phyloP scores from a whole-genome alignment of 2,888 invertebrate genomes.

The Empis livida region DNA sequence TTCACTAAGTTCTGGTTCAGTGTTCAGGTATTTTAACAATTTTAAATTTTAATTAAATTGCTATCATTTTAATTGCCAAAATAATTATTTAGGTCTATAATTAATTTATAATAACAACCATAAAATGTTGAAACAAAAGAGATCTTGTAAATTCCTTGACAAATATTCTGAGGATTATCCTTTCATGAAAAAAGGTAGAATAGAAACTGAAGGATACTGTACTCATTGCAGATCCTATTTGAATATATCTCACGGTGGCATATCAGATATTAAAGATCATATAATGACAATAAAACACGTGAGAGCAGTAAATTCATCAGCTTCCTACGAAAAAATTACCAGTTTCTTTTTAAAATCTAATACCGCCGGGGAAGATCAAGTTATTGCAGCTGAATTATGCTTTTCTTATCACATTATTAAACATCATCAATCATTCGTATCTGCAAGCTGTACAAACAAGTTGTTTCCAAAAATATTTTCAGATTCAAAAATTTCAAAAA shows the following conservation, averaged over 20 bases:
- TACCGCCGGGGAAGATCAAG: neutral
- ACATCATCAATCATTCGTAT: neutral
- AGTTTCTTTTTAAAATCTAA: neutral
- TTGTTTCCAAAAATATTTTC: neutral
- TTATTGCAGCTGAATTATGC: neutral
- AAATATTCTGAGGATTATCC: neutral
- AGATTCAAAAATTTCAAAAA: neutral
- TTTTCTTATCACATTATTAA: neutral
- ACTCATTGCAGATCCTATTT: neutral
- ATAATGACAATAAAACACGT: conserved; percentile 1
- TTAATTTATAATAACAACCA: too few species aligned
- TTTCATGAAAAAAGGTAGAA: conserved; percentile 3
- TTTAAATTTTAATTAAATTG: too few species aligned
- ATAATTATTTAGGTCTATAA: too few species aligned
- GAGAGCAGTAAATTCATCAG: neutral
- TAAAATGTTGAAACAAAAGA: neutral
- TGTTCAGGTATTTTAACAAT: too few species aligned
- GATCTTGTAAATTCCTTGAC: neutral
- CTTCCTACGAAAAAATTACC: neutral
- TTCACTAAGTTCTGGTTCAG: too few species aligned
- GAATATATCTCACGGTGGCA: conserved; percentile 1
- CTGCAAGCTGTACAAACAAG: neutral
- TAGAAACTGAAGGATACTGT: conserved; percentile 1
- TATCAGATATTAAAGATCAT: conserved; percentile 2
- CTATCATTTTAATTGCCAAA: too few species aligned